Evolutionary conservation across 2,888 invertebrate genomes (phyloP).

Genomic region (Agrochola macilenta): DNA sequence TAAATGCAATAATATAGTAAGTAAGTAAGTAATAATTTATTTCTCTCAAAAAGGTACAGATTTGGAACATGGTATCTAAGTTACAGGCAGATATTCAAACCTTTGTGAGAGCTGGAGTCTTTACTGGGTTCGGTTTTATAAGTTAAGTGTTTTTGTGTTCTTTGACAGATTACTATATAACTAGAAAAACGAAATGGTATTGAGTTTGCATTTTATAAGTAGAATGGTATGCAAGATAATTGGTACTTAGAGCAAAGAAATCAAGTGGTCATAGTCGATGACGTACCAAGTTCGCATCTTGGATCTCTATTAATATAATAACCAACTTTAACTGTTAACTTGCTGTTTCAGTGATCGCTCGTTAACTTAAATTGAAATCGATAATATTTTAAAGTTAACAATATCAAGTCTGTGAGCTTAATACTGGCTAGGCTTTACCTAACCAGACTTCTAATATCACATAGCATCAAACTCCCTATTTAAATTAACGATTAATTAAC

Average conservation of each 20-base stretch:
- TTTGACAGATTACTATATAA: neutral
- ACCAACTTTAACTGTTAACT: neutral
- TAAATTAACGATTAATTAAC: slow-evolving; percentile 30
- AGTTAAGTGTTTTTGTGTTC: neutral
- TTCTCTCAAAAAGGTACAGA: no score
- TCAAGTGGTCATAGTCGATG: neutral
- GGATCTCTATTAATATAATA: neutral
- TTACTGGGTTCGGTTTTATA: no score
- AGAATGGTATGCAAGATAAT: neutral
- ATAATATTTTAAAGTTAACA: neutral
- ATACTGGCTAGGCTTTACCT: neutral
- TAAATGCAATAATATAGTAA: no score
- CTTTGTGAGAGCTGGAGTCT: no score
- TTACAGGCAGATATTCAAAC: no score
- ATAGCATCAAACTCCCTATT: neutral
- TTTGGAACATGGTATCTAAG: no score
- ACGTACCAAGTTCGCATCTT: neutral
- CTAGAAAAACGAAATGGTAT: neutral
- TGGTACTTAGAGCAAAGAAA: neutral
- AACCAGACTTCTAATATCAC: neutral
- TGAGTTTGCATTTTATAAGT: neutral
- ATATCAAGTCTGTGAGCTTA: neutral
- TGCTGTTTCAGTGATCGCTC: neutral
- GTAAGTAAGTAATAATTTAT: no score
- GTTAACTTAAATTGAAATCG: neutral